Conservation (phyloP, 2,113 vertebrate genomes). For the Psilopsiagon aurifrons region DNA sequence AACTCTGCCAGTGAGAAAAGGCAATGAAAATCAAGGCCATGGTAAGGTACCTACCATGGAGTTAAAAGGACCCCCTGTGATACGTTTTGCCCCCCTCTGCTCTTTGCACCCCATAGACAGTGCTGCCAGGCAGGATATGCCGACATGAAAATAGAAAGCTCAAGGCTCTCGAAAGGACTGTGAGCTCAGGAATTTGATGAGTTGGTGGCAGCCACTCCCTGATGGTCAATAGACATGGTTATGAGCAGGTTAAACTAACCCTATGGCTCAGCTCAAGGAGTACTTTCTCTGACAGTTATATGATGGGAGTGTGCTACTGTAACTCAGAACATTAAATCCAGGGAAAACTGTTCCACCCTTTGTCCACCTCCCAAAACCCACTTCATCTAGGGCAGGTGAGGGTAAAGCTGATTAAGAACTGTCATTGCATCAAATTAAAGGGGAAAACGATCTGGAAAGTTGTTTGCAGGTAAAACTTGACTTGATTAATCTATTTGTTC, state of each 20-base stretch:
- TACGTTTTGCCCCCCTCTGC: too few species aligned
- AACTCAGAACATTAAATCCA: background rate
- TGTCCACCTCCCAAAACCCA: background rate
- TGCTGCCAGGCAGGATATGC: background rate
- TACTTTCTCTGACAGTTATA: background rate
- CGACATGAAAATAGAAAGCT: background rate
- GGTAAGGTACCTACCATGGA: background rate
- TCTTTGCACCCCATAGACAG: fast-evolving
- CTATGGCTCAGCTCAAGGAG: background rate
- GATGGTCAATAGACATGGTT: background rate
- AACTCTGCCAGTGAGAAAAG: background rate
- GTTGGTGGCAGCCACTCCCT: fast-evolving
- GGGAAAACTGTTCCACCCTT: background rate
- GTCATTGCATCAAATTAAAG: conserved; percentile 33
- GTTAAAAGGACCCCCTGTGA: background rate
- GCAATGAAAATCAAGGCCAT: background rate
- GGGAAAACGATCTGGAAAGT: conserved; percentile 39
- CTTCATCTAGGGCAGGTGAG: conserved; percentile 49
- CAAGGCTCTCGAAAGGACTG: background rate
- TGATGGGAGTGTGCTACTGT: background rate
- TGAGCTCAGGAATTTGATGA: too few species aligned
- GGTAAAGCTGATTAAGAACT: conserved; percentile 40
- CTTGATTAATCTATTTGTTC: conserved; percentile 48
- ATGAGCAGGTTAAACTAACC: background rate
- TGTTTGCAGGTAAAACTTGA: conserved; percentile 40